Evolutionary conservation across 92 coral and sea anemone genomes (phyloP), one percentile per base, ranked within the genome.

Genomic region (Epizoanthus illoricatus): DNA sequence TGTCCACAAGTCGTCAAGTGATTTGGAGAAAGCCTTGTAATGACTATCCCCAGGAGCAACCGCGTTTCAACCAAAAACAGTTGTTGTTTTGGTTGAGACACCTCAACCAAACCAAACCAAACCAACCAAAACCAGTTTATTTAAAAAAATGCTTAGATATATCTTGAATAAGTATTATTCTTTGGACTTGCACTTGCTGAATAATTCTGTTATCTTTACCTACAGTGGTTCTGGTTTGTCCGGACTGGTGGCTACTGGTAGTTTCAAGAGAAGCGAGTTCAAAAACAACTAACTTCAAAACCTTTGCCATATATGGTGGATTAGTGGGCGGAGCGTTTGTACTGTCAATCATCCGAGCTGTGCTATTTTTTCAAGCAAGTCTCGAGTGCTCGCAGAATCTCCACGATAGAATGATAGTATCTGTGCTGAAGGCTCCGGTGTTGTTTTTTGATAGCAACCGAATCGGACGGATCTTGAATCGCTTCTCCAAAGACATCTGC

Each of bases 401-500:
- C 21, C 92, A 89, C 52, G 87, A 89, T 15, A 55, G 80, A 36
- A 89, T 89, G 92, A 76, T 85, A 12, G 67, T 61, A 45, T 60
- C 92, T 0, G 84, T 89, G 45, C 75, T 89, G 12, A 89, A 75
- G 79, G 92, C 92, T 8, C 92, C 92, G 3, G 86, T 89, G 23
- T 60, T 89, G 66, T 89, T 89, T 76, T 85, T 89, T 52, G 92
- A 89, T 61, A 85, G 89, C 56, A 89, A 89, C 68, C 89, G 86
- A 75, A 85, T 79, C 41, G 92, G 92, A 12, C 81, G 89, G 21
- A 89, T 89, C 19, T 84, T 89, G 84, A 89, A 89, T 57, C 87
- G 89, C 36, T 89, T 89, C 81, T 81, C 92, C 18, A 89, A 89
- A 70, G 92, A 89, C 69, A 89, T 89, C 33, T 85, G 92, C 84